Base-by-base conservation (phyloP, 2,888 invertebrate species). In the Drosophila nigricruria region DNA sequence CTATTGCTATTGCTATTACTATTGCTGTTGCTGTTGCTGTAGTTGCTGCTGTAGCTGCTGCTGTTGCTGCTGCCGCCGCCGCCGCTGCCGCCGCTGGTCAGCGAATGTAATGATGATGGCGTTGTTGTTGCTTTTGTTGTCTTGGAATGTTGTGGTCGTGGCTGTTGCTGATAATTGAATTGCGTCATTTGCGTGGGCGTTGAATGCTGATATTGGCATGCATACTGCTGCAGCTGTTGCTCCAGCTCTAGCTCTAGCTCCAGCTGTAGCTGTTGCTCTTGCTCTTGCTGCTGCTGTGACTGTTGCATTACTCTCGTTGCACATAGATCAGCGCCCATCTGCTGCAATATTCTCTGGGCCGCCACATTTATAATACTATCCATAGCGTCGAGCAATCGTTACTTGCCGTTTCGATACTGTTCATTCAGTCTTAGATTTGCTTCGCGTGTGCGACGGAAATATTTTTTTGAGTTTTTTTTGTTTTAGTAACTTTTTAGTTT, bases 251-350 rank as follows among this genome's bases (percentile, higher is more conserved):
- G 18, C 40, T 10, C 18, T 3, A 38, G 38, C 38, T n/a, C n/a
- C 9, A 38, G n/a, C 18, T 38, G n/a, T 3, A 18, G 40, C 18
- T 5, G 38, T 0, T 64, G 68, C 34, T 66, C 70, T 18, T 62
- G 63, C n/a, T 72, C 30, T 63, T 70, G 77, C 32, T 77, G 69
- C 50, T 75, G 80, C 25, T 67, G 63, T 30, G 60, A 68, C 23
- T 63, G 62, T 18, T 71, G 36, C 65, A 71, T 56, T 75, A 73
- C 50, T 16, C 32, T 9, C 74, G 83, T 45, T 47, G 82, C 76
- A 79, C 86, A 88, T 53, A 90, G 69, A 60, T 92, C 91, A 80
- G 90, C 82, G 61, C 89, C 90, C 81, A 92, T 81, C 45, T 90
- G 89, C 81, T 85, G 89, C 64, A 90, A 66, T 76, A 90, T 76